Base-by-base conservation (phyloP, 2,113 vertebrate species). In the Prietella phreatophila region DNA sequence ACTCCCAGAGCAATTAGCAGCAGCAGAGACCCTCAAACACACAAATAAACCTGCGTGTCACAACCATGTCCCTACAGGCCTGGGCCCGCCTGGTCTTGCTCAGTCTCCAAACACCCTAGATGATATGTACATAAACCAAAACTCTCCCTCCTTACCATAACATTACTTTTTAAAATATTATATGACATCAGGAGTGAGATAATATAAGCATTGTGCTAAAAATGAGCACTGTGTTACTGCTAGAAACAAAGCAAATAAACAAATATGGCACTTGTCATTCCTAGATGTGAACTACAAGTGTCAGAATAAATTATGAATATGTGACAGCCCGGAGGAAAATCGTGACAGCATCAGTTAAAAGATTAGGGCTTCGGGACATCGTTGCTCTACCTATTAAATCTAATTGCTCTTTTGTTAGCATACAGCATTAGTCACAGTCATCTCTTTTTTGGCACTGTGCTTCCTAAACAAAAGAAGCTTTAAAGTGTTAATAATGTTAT, bases 1-100 rank as follows among this genome's bases (percentile, higher is more conserved):
- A 96, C 91, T 95, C 94, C 93, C 93, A 94, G 94, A 94, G 90
- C 90, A 93, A 96, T 95, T 95, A 96, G 90, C 90, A 91, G 53
- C 33, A 22, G 1, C 88, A 88, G 83, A 87, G 39, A 83, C 92
- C 85, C 88, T 95, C 95, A 39, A 47, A 81, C n/a, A 89, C 79
- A 86, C 83, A 89, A 83, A 90, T 88, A 89, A 89, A 84, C 47
- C 60, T 22, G 47, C 65, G 82, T 27, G 83, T 88, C 63, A 86
- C 55, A 87, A 42, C 58, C n/a, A 22, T 25, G 61, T 85, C 83
- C 82, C 87, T 55, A 69, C 61, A 58, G 83, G 73, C 61, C 82
- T 56, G 82, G 73, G 36, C 87, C 47, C n/a, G 82, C 19, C 22
- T 27, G 33, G 61, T 88, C 73, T 25, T 85, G 73, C 2, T 2